These are phyloP conservation scores for Napeogenes sylphis DNA, from an alignment of 2,888 invertebrate species.

Conservation along the genomic window DNA sequence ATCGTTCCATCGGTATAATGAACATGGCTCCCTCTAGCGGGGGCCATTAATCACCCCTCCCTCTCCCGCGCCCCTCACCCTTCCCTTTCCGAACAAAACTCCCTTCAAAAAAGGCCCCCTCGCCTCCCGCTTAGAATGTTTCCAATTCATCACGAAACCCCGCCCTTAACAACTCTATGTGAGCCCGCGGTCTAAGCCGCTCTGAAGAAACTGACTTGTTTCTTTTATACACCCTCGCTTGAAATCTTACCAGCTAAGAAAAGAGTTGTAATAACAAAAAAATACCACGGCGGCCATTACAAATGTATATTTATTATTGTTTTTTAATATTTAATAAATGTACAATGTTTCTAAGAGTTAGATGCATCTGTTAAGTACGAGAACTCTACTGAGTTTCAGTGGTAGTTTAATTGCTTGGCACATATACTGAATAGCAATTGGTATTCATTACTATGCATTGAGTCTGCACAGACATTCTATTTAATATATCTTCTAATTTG, in stretches of 20 bases:
- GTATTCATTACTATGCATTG: slow-evolving; percentile 69
- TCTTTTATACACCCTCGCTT: slow-evolving; percentile 41
- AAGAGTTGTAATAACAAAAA: slow-evolving; percentile 58
- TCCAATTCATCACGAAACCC: slow-evolving; percentile 78
- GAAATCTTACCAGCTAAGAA: slow-evolving; percentile 35
- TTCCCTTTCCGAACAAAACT: slow-evolving; percentile 45
- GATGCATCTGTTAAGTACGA: too few species aligned
- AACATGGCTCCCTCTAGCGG: slow-evolving; percentile 74
- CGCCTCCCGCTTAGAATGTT: slow-evolving; percentile 68
- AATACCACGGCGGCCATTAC: slow-evolving; percentile 63
- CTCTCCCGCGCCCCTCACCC: slow-evolving; percentile 52
- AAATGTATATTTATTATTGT: slow-evolving; percentile 31
- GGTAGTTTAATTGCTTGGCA: slow-evolving; percentile 73
- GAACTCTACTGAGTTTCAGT: slow-evolving; percentile 25
- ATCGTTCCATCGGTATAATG: slow-evolving; percentile 74
- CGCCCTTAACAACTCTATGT: slow-evolving; percentile 81
- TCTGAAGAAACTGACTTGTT: slow-evolving; percentile 35
- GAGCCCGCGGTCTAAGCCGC: slow-evolving; percentile 60
- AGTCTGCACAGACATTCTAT: slow-evolving; percentile 32
- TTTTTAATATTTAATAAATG: slow-evolving; percentile 43
- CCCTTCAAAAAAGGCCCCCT: slow-evolving; percentile 67
- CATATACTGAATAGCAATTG: slow-evolving; percentile 71
- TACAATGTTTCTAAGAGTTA: slow-evolving; percentile 45
- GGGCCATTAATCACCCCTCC: slow-evolving; percentile 69
- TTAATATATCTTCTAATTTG: slow-evolving; percentile 33